Evolutionary conservation across 2,888 invertebrate genomes (phyloP).

Genomic region (Cephus runcator): DNA sequence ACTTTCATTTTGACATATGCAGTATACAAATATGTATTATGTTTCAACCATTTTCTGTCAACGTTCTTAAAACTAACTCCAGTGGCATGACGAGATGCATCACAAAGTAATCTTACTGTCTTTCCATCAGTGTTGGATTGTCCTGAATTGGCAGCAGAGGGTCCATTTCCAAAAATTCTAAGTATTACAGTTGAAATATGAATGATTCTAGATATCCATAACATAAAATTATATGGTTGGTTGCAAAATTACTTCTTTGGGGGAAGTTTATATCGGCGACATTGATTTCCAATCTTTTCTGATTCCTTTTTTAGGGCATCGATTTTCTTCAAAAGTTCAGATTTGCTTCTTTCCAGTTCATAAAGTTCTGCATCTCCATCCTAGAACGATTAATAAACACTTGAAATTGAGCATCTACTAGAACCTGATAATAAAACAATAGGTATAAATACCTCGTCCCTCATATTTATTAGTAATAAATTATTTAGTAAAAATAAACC

Average conservation of each 20-base stretch:
- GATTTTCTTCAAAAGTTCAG: neutral
- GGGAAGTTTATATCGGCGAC: neutral
- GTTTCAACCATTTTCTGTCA: conserved; percentile 36
- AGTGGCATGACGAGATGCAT: conserved; percentile 23
- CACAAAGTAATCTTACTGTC: conserved; percentile 9
- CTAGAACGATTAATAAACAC: neutral
- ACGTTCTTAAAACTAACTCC: conserved; percentile 39
- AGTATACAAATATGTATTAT: conserved; percentile 35
- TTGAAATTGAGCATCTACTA: neutral
- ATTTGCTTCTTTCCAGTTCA: neutral
- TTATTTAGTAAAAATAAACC: neutral
- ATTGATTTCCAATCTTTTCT: neutral
- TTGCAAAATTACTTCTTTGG: neutral
- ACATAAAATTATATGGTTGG: neutral
- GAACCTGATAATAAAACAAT: neutral
- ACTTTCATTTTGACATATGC: conserved; percentile 31
- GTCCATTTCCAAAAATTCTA: neutral
- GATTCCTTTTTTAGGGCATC: neutral
- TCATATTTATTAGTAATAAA: neutral
- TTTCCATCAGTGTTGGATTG: neutral
- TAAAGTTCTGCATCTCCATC: neutral
- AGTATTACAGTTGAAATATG: neutral
- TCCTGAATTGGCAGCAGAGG: neutral
- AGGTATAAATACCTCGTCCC: neutral
- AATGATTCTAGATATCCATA: neutral